Evolutionary conservation across 2,888 invertebrate genomes (phyloP).

Genomic region (Sinohyriopsis cumingii): DNA sequence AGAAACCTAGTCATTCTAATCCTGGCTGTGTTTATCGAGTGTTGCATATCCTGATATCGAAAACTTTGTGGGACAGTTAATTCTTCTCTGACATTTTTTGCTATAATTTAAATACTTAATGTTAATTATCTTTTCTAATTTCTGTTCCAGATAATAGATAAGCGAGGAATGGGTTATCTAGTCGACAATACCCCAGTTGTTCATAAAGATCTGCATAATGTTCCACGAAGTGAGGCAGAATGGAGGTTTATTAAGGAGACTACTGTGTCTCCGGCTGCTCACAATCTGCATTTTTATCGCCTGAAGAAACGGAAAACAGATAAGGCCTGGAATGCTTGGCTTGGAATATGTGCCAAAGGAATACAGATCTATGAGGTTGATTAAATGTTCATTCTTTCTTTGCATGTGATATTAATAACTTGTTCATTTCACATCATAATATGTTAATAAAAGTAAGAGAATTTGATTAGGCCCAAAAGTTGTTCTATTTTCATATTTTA

Average conservation of each 20-base stretch:
- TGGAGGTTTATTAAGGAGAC: slow-evolving; percentile 91
- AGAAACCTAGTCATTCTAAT: too few species aligned
- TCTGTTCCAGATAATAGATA: slow-evolving; percentile 73
- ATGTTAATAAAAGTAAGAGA: not conserved
- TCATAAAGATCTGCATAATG: slow-evolving; percentile 86
- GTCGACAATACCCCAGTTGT: slow-evolving; percentile 80
- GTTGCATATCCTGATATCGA: too few species aligned
- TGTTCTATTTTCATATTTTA: not conserved
- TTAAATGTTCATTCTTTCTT: slow-evolving; percentile 3
- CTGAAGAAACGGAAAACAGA: slow-evolving; percentile 77
- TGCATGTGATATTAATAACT: not conserved
- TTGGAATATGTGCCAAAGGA: slow-evolving; percentile 93
- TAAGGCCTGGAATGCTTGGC: slow-evolving; percentile 80
- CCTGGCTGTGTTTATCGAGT: too few species aligned
- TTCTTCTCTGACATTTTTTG: not conserved
- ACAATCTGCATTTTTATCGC: slow-evolving; percentile 91
- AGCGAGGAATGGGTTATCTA: slow-evolving; percentile 74
- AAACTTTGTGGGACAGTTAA: too few species aligned
- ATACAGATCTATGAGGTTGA: slow-evolving; percentile 85
- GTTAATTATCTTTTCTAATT: not conserved
- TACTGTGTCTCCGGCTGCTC: slow-evolving; percentile 84
- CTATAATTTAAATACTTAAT: not conserved
- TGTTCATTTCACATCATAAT: not conserved
- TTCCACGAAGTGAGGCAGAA: slow-evolving; percentile 87
- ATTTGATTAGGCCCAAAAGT: not conserved